These are phyloP conservation scores for Carlito syrichta DNA, from an alignment of 2,113 vertebrate genomes.

Conservation along the genomic window DNA sequence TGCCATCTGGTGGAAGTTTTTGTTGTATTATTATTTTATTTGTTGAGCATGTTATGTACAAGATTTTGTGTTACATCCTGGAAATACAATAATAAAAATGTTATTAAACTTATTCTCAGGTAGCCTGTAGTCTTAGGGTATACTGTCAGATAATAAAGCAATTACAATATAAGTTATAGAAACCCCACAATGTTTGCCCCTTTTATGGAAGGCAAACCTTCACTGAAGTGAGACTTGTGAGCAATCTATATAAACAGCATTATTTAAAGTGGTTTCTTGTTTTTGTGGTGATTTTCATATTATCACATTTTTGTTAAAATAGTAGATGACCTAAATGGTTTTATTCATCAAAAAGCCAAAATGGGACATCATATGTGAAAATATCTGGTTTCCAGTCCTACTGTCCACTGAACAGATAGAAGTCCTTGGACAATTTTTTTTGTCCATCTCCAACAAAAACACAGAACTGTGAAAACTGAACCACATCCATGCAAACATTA, in stretches of 20 bases:
- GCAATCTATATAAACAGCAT: background rate
- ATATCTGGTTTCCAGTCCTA: background rate
- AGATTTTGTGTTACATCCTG: background rate
- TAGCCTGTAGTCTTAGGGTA: background rate
- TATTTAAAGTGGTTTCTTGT: background rate
- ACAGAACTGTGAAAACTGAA: background rate
- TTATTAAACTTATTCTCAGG: background rate
- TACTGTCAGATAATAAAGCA: background rate
- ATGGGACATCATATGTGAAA: background rate
- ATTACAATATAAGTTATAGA: background rate
- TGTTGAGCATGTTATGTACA: background rate
- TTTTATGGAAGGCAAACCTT: background rate
- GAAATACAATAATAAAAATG: background rate
- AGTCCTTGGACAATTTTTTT: background rate
- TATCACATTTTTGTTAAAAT: background rate
- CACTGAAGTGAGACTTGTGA: background rate
- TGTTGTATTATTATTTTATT: background rate
- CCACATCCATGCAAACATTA: background rate
- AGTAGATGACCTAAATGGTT: background rate
- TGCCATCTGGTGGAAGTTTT: background rate
- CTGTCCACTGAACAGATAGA: background rate
- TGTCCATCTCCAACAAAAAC: background rate
- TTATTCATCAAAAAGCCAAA: background rate
- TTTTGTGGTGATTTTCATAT: background rate
- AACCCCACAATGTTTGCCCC: background rate